Evolutionary conservation across 2,888 invertebrate species (phyloP).

Genomic region (Meloe dianella): DNA sequence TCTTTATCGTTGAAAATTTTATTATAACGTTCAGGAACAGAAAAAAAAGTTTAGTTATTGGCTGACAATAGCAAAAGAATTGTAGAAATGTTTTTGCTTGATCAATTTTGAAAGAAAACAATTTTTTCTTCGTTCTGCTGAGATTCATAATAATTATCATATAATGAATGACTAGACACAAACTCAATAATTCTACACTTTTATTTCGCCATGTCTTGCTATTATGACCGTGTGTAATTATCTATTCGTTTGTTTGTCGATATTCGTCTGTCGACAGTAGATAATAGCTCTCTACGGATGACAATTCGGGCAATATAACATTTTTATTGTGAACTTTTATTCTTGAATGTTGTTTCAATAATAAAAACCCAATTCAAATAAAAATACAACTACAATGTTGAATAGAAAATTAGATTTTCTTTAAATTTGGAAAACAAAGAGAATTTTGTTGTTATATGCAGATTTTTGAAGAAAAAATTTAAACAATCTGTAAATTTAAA

Average conservation of each 20-base stretch:
- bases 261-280: constrained; percentile 28
- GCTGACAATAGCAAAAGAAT: background rate
- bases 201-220: no score
- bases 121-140: no score
- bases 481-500: no score
- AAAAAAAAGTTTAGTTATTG: background rate
- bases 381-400: background rate
- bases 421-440: background rate
- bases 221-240: constrained; percentile 35
- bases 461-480: background rate
- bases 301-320: background rate
- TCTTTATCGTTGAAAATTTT: background rate
- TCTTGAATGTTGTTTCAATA: background rate
- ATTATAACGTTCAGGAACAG: background rate
- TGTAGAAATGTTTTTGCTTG: background rate
- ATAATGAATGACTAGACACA: constrained; percentile 18
- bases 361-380: no score
- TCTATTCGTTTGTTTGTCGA: constrained; percentile 33
- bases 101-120: no score
- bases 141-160: background rate
- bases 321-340: background rate
- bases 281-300: background rate
- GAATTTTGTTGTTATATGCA: background rate
- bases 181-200: constrained; percentile 25
- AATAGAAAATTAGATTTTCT: background rate